phyloP scores from a whole-genome alignment of 2,888 invertebrate species.

The Gastrophysa polygoni region DNA sequence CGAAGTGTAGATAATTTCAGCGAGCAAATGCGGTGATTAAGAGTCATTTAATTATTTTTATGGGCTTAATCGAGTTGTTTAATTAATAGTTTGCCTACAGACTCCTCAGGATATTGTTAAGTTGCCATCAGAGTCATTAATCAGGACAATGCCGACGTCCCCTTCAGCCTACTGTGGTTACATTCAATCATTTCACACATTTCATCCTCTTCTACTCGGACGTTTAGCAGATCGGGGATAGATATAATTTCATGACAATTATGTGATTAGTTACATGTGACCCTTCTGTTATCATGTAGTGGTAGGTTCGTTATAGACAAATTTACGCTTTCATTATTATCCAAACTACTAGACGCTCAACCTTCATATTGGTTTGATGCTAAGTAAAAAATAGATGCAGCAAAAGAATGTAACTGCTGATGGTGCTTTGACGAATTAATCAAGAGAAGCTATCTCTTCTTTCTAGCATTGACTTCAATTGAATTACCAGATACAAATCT shows the following conservation, averaged over 20 bases:
- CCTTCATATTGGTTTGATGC: too few relatives aligned
- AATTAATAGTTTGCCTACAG: conserved; percentile 51
- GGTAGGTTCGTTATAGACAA: too few relatives aligned
- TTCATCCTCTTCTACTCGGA: conserved; percentile 30
- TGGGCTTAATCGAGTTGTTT: conserved; percentile 49
- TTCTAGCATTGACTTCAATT: too few relatives aligned
- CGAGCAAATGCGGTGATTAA: conserved; percentile 45
- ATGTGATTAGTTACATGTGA: conserved; percentile 16
- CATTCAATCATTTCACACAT: conserved; percentile 47
- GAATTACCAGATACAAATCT: too few relatives aligned
- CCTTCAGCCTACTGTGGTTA: conserved; percentile 42
- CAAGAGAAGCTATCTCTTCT: too few relatives aligned
- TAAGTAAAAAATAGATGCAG: too few relatives aligned
- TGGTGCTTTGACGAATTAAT: too few relatives aligned
- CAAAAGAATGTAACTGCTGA: too few relatives aligned
- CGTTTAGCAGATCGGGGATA: conserved; percentile 29
- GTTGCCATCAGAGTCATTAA: conserved; percentile 52
- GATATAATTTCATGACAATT: conserved; percentile 30
- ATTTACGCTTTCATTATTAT: too few relatives aligned
- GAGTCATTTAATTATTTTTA: conserved; percentile 53
- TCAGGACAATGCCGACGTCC: conserved; percentile 48
- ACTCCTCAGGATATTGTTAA: conserved; percentile 50
- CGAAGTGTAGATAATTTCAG: conserved; percentile 26
- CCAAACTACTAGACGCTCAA: too few relatives aligned
- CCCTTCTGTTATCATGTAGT: conserved; percentile 12